Percentiles rank a stretch among this genome's conserved stretches.
Evolutionary conservation across 2,113 vertebrate genomes (phyloP).

Genomic region (Megaleporinus macrocephalus): DNA sequence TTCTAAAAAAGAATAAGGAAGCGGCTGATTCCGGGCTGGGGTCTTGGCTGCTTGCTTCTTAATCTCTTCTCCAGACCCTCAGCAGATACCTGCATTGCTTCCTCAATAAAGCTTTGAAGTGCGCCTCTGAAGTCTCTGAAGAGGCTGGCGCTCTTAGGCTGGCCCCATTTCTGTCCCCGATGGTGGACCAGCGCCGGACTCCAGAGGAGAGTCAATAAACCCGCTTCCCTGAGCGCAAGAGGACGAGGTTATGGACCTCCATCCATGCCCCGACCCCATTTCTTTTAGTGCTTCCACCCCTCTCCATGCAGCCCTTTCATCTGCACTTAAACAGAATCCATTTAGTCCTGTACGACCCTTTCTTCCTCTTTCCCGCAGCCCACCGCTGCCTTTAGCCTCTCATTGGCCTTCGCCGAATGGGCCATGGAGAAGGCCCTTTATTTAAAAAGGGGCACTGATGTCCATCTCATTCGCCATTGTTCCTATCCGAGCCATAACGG

Average conservation of each 20-base stretch:
- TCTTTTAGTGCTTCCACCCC: slow-evolving; percentile 46
- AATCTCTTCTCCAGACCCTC: slow-evolving; percentile 53
- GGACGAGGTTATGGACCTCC: slow-evolving; percentile 22
- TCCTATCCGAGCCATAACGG: slow-evolving; percentile 43
- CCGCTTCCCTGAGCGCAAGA: slow-evolving; percentile 19
- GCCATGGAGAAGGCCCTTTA: slow-evolving; percentile 36
- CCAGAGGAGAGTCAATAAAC: slow-evolving; percentile 47
- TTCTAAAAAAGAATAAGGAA: slow-evolving; percentile 13
- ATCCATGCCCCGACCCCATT: slow-evolving; percentile 34
- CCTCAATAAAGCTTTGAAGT: slow-evolving; percentile 54
- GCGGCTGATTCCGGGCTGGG: not conserved
- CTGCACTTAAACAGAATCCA: slow-evolving; percentile 56
- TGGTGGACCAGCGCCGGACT: not conserved
- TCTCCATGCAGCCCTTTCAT: slow-evolving; percentile 49
- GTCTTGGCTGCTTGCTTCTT: slow-evolving; percentile 23
- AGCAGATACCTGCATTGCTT: slow-evolving; percentile 48
- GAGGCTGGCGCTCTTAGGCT: not conserved
- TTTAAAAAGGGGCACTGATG: slow-evolving; percentile 35
- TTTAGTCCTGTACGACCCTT: slow-evolving; percentile 42
- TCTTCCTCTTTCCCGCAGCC: not conserved
- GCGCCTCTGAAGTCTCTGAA: slow-evolving; percentile 30
- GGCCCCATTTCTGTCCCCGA: slow-evolving; percentile 26
- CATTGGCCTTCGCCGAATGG: slow-evolving; percentile 40
- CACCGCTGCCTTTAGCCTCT: slow-evolving; percentile 37
- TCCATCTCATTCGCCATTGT: slow-evolving; percentile 30